These are phyloP conservation scores for Rhaphigaster nebulosa DNA, from an alignment of 2,888 invertebrate genomes.

Conservation along the genomic window DNA sequence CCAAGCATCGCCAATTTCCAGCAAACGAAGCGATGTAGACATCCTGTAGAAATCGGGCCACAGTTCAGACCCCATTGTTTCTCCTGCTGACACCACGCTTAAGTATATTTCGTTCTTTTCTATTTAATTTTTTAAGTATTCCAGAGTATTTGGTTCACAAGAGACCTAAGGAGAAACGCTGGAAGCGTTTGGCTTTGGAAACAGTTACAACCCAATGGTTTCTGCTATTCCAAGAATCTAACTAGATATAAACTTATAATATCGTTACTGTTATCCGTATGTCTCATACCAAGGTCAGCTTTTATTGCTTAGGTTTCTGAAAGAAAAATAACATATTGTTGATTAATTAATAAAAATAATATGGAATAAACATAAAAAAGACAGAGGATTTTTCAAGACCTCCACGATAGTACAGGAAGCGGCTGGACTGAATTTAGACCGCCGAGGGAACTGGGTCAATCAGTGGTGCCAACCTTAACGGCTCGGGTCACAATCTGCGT, in stretches of 20 bases:
- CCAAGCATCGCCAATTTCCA: background rate
- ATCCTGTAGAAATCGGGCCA: background rate
- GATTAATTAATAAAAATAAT: background rate
- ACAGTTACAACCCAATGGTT: too few species aligned
- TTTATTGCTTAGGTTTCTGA: too few species aligned
- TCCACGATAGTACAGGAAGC: background rate
- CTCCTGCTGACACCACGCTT: background rate
- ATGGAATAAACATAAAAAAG: background rate
- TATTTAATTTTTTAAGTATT: background rate
- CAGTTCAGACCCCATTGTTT: background rate
- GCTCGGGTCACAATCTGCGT: background rate
- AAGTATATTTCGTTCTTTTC: background rate
- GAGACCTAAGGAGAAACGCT: too few species aligned
- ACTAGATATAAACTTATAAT: too few species aligned
- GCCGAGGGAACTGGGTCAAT: slow-evolving; percentile 34
- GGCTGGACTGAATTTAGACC: slow-evolving; percentile 41
- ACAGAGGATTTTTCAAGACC: background rate
- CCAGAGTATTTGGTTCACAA: too few species aligned
- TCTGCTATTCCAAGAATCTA: too few species aligned
- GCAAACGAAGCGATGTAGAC: background rate
- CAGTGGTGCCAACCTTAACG: slow-evolving; percentile 32
- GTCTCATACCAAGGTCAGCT: too few species aligned
- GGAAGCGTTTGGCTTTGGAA: too few species aligned
- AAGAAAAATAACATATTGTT: too few species aligned
- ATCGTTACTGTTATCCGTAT: too few species aligned